Percentiles rank a stretch among this genome's conserved stretches.
Evolutionary conservation across 1,140 invertebrate genomes (phyloP).

Genomic region (Drosophila melanica): DNA sequence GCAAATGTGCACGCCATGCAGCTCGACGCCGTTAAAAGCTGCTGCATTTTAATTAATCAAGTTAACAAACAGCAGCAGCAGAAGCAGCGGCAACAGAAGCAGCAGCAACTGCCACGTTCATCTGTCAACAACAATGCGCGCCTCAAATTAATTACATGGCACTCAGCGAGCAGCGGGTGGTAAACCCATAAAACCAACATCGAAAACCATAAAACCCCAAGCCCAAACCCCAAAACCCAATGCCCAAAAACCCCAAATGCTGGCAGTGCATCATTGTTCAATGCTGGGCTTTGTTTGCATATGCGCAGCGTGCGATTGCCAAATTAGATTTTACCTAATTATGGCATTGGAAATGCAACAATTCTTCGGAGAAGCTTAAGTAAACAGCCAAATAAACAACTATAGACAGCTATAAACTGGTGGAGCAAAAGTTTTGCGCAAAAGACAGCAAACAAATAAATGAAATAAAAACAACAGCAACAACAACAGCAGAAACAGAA

Average conservation of each 20-base stretch:
- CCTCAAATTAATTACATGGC: conserved; percentile 72
- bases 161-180: conserved; percentile 19
- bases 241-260: conserved; percentile 10
- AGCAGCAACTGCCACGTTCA: conserved; percentile 34
- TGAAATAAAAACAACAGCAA: conserved; percentile 50
- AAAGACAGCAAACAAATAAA: conserved; percentile 52
- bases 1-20: conserved; percentile 48
- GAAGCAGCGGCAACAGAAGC: conserved; percentile 4
- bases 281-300: conserved; percentile 40
- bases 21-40: conserved; percentile 44
- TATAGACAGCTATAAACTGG: conserved; percentile 27
- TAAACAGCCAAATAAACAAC: conserved; percentile 11
- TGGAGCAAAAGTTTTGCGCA: conserved; percentile 32
- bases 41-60: conserved; percentile 54
- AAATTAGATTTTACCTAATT: conserved; percentile 78
- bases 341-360: conserved; percentile 70
- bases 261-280: conserved; percentile 48
- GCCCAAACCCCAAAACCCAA: conserved; percentile 5
- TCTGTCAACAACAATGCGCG: conserved; percentile 58
- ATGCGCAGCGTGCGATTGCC: conserved; percentile 57
- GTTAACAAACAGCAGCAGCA: conserved; percentile 37
- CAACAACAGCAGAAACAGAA: conserved; percentile 7
- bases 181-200: conserved; percentile 33
- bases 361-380: conserved; percentile 38
- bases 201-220: conserved; percentile 26